These are phyloP conservation scores for Zaprionus kolodkinae DNA, from an alignment of 1,140 invertebrate species.

Conservation along the genomic window DNA sequence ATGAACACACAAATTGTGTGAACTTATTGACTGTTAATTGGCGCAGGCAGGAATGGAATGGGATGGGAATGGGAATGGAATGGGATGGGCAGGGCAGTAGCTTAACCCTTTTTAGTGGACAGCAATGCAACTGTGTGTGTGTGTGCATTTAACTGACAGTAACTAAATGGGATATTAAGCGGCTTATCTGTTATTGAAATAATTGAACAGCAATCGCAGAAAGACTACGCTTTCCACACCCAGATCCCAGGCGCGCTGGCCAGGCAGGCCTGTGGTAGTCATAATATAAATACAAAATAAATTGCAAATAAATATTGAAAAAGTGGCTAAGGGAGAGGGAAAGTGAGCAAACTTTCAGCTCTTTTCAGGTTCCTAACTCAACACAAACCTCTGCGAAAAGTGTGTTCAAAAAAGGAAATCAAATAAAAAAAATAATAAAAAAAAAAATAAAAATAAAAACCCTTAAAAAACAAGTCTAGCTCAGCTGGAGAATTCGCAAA, in stretches of 20 bases:
- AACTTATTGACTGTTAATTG: conserved; percentile 67
- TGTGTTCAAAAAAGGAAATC: too few species aligned
- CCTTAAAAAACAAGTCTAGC: too few species aligned
- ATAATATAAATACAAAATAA: too few species aligned
- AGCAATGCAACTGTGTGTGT: neutral
- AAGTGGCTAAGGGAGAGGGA: too few species aligned
- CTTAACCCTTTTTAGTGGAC: conserved; percentile 15
- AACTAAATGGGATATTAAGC: conserved; percentile 45
- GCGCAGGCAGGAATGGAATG: neutral
- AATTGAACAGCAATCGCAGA: conserved; percentile 36
- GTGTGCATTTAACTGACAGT: conserved; percentile 26
- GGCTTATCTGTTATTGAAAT: conserved; percentile 41
- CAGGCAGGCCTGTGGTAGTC: neutral
- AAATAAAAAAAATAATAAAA: too few species aligned
- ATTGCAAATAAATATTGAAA: neutral
- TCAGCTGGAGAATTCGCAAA: too few species aligned
- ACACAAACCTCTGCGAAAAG: too few species aligned
- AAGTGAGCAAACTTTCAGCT: too few species aligned
- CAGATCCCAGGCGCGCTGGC: neutral
- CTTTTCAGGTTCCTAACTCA: too few species aligned
- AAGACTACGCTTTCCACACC: neutral
- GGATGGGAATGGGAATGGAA: neutral
- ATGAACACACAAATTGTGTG: conserved; percentile 57
- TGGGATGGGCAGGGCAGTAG: neutral
- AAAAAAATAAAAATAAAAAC: too few species aligned